Evolutionary conservation across 1,140 invertebrate species (phyloP).

Genomic region (Plectus sambesii): DNA sequence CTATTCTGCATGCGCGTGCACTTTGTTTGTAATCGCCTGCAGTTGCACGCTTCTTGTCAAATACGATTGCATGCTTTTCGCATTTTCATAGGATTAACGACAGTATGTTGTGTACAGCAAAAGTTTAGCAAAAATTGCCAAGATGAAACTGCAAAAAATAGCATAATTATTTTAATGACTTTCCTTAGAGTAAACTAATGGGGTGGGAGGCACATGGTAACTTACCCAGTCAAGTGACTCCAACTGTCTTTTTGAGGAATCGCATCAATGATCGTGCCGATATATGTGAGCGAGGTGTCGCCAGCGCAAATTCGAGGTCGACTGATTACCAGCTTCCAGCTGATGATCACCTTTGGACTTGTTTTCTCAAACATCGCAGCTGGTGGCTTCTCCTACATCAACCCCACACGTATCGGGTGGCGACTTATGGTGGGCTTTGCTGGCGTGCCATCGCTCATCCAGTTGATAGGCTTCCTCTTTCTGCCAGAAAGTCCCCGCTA

Average conservation of each 20-base stretch:
- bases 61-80: too few relatives aligned
- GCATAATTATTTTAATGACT: too few relatives aligned
- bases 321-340: constrained; percentile 54
- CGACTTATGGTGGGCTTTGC: constrained; percentile 57
- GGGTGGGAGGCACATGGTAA: too few relatives aligned
- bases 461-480: constrained; percentile 55
- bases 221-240: too few relatives aligned
- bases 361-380: constrained; percentile 53
- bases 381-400: constrained; percentile 51
- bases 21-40: too few relatives aligned
- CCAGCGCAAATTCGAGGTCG: constrained; percentile 52
- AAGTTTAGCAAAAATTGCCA: too few relatives aligned
- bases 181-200: too few relatives aligned
- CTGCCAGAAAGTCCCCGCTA: constrained; percentile 57
- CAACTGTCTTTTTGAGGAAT: constrained; percentile 50
- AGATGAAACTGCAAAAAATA: too few relatives aligned
- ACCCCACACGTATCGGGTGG: constrained; percentile 51
- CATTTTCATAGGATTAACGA: too few relatives aligned
- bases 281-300: constrained; percentile 56
- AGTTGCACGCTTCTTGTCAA: too few relatives aligned
- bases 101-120: too few relatives aligned
- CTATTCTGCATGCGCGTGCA: too few relatives aligned
- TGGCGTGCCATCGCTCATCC: constrained; percentile 53
- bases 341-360: constrained; percentile 56
- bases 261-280: constrained; percentile 56